Conservation (phyloP, 2,888 invertebrate genomes). For the Phyto melanocephala region DNA sequence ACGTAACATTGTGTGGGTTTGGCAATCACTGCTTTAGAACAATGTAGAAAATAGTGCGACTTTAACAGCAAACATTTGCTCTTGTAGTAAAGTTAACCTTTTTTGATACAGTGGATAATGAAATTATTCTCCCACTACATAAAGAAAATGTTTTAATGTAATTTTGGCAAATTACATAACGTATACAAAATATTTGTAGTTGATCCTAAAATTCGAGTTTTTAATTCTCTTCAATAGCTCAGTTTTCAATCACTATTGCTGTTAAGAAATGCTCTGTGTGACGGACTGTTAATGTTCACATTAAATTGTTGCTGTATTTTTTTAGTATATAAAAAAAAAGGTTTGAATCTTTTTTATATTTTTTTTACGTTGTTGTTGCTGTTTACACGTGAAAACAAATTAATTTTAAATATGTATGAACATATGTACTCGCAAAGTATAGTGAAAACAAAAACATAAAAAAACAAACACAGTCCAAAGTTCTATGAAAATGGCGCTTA, state of each 20-base stretch:
- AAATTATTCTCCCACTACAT: too few relatives aligned
- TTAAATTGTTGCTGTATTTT: not conserved
- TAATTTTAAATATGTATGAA: not conserved
- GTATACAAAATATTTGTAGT: too few relatives aligned
- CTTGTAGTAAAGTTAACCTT: too few relatives aligned
- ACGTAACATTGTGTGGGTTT: too few relatives aligned
- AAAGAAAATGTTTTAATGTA: too few relatives aligned
- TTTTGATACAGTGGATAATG: too few relatives aligned
- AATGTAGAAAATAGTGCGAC: too few relatives aligned
- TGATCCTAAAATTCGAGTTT: too few relatives aligned
- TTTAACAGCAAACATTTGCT: too few relatives aligned
- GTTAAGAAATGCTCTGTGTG: not conserved
- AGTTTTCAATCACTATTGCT: not conserved
- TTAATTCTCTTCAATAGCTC: not conserved
- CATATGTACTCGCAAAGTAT: not conserved
- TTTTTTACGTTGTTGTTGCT: not conserved
- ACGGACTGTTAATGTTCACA: not conserved
- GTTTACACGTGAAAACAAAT: not conserved
- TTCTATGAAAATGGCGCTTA: constrained; percentile 52
- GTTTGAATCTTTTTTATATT: not conserved
- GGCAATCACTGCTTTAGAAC: too few relatives aligned
- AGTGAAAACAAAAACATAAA: not conserved
- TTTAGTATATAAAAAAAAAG: not conserved
- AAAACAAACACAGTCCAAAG: constrained; percentile 29
- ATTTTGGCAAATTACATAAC: too few relatives aligned